A percentile compares a stretch with the other conserved stretches of the same genome.
phyloP scores from a whole-genome alignment of 2,797 vertebrate genomes.

The Sylvia borin region DNA sequence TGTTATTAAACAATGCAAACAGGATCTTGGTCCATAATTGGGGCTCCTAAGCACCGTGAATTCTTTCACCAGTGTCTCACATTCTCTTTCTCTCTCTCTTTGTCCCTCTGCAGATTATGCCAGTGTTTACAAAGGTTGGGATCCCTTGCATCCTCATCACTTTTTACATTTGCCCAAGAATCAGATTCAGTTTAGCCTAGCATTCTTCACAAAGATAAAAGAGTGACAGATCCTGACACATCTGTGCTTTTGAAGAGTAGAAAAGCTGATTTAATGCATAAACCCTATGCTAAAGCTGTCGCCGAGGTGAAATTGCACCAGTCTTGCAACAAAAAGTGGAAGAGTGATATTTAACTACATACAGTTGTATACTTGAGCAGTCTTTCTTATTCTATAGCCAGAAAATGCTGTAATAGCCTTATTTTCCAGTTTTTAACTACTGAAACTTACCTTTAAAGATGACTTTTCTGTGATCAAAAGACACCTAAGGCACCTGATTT shows the following conservation, averaged over 20 bases:
- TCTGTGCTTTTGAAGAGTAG: slow-evolving; percentile 48
- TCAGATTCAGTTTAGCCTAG: slow-evolving; percentile 45
- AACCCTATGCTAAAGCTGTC: slow-evolving; percentile 20
- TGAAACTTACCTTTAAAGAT: not conserved
- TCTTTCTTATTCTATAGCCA: not conserved
- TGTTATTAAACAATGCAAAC: slow-evolving; percentile 62
- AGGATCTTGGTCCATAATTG: slow-evolving; percentile 60
- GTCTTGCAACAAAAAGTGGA: not conserved
- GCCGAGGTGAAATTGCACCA: slow-evolving; percentile 30
- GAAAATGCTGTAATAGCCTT: not conserved
- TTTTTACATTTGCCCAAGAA: slow-evolving; percentile 45
- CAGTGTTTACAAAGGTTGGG: slow-evolving; percentile 60
- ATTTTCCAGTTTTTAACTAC: not conserved
- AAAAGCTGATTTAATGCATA: slow-evolving; percentile 46
- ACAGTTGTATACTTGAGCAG: not conserved
- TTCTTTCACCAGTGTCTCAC: slow-evolving; percentile 60
- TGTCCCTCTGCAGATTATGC: slow-evolving; percentile 51
- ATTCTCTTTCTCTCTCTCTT: slow-evolving; percentile 54
- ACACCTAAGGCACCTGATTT: not conserved
- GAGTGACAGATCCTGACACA: slow-evolving; percentile 26
- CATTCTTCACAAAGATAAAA: slow-evolving; percentile 57
- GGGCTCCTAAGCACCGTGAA: slow-evolving; percentile 49
- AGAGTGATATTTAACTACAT: not conserved
- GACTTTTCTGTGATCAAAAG: not conserved
- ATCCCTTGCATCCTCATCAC: slow-evolving; percentile 46